Evolutionary conservation across 2,888 invertebrate species (phyloP).

Genomic region (Rhagonycha lutea): DNA sequence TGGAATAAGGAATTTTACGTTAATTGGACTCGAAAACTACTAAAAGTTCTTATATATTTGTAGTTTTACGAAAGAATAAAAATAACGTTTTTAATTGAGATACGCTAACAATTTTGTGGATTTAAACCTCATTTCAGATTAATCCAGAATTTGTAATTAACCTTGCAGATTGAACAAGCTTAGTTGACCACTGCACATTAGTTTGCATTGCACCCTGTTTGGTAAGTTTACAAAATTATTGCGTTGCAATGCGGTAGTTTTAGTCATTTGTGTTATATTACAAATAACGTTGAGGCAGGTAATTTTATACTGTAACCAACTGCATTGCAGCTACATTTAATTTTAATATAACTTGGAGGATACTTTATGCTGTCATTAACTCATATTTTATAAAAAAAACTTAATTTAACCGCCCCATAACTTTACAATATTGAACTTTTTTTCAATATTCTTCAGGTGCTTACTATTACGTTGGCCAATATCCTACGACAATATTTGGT

Average conservation of each 20-base stretch:
- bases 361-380: background rate
- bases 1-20: background rate
- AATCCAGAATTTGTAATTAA: conserved; percentile 15
- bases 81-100: background rate
- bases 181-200: conserved; percentile 16
- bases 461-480: conserved; percentile 15
- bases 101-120: background rate
- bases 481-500: conserved; percentile 26
- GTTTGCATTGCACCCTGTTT: conserved; percentile 1
- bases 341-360: background rate
- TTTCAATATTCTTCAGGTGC: conserved; percentile 19
- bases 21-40: background rate
- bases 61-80: background rate
- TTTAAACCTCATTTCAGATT: conserved; percentile 1
- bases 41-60: background rate
- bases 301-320: conserved; percentile 5
- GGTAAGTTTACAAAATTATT: conserved; percentile 5
- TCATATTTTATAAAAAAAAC: conserved; percentile 9
- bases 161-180: conserved; percentile 16
- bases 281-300: background rate
- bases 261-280: background rate
- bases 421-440: conserved; percentile 7
- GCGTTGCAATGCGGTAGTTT: conserved; percentile 4
- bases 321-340: background rate
- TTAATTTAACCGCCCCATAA: conserved; percentile 1